phyloP scores from a whole-genome alignment of 2,113 vertebrate species.

The Micronycteris hirsuta region DNA sequence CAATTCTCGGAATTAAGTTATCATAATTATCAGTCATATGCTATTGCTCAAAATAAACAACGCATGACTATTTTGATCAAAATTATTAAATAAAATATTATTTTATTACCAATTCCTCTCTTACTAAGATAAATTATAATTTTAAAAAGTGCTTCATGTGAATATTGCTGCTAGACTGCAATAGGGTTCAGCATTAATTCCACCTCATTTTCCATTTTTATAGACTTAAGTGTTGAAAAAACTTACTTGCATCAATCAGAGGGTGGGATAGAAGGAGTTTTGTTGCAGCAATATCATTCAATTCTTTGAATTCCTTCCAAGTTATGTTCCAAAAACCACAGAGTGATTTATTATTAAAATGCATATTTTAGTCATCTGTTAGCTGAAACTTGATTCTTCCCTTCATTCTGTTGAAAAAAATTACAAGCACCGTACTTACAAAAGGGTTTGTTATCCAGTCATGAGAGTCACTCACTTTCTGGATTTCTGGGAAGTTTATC shows the following conservation, averaged over 20 bases:
- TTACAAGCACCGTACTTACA: background rate
- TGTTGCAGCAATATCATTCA: background rate
- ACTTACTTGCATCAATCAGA: background rate
- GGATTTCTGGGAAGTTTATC: background rate
- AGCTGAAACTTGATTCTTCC: background rate
- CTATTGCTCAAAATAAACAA: background rate
- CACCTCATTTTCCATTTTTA: background rate
- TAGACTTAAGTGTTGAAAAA: background rate
- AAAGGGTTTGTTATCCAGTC: background rate
- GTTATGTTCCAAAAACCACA: background rate
- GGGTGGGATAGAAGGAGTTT: background rate
- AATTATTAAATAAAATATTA: background rate
- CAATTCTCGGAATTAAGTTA: background rate
- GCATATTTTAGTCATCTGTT: background rate
- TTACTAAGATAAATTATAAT: background rate
- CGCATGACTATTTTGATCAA: background rate
- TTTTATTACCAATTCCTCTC: background rate
- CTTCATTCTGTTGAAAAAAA: background rate
- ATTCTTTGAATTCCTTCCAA: slow-evolving; percentile 37
- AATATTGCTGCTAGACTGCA: background rate
- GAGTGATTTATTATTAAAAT: slow-evolving; percentile 16
- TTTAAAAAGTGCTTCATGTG: background rate
- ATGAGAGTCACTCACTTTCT: background rate
- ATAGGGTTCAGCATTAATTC: background rate
- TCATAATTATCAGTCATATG: background rate